These are phyloP conservation scores for Pantherophis alleghaniensis DNA, from an alignment of 2,797 vertebrate genomes.

Conservation along the genomic window DNA sequence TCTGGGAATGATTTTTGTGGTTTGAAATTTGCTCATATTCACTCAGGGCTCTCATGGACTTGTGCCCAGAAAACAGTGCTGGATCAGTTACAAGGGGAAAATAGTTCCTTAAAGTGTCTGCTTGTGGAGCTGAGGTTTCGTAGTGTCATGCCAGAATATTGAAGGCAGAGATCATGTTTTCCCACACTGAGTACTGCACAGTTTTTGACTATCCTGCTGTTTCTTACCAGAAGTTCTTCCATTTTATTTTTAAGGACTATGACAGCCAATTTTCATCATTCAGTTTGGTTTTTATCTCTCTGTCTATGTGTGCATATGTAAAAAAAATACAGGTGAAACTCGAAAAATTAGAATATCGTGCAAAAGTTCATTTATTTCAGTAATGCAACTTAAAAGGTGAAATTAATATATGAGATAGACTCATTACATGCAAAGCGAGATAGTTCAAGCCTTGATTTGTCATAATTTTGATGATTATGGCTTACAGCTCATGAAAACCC, in stretches of 20 bases:
- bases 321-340: background rate
- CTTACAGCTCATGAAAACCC: too few relatives aligned
- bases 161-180: background rate
- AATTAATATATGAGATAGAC: too few relatives aligned
- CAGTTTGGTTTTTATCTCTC: background rate
- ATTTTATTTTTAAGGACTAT: background rate
- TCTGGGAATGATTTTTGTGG: background rate
- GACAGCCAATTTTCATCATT: background rate
- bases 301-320: background rate
- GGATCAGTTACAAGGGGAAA: background rate
- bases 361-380: too few relatives aligned
- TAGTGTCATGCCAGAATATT: background rate
- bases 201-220: background rate
- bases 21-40: conserved; percentile 22
- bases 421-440: too few relatives aligned
- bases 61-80: conserved; percentile 12
- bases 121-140: background rate
- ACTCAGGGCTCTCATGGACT: background rate
- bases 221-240: background rate
- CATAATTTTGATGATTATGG: too few relatives aligned
- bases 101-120: background rate
- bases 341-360: too few relatives aligned
- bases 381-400: too few relatives aligned
- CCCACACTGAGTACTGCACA: background rate
- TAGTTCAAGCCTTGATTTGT: too few relatives aligned